Base-by-base conservation (phyloP, 1,140 invertebrate species). In the Holcopasites calliopsidis region DNA sequence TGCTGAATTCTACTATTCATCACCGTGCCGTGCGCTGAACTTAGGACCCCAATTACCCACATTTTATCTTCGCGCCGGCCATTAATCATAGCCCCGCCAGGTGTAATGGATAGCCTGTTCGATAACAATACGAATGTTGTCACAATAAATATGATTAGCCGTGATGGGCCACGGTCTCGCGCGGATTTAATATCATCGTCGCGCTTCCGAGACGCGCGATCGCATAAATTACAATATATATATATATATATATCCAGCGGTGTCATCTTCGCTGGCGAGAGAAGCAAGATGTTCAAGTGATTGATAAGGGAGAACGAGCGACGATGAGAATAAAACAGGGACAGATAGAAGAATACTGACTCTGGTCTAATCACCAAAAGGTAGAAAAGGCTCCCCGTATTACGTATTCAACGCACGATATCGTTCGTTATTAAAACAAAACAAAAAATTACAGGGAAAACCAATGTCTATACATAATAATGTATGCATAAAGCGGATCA, bases 1-100 rank as follows among this genome's bases (percentile, higher is more conserved):
- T 40, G 54, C 31, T 75, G 65, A 57, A 75, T 69, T 69, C 73
- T 68, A 75, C 73, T 75, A 75, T 75, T 75, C 73, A 75, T 75
- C 73, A 75, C 73, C 54, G 26, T 13, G 65, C 50, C 64, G 54
- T 26, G 54, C 54, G 64, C 64, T 75, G 64, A 75, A 75, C 73
- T 75, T 75, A 69, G 73, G 73, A 75, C 73, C 73, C 65, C 73
- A 69, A 75, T 75, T 75, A 75, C 65, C 73, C 33, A 69, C 73
- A 75, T 75, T 75, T 75, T 75, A 75, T 75, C 73, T 60, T 69
- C 31, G 23, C 65, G 23, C 8, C 54, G 54, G 26, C 40, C 44
- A 75, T 75, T 75, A 75, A 75, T 75, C 73, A 75, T 40, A 23
- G 42, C 44, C 73, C 23, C 54, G 64, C 33, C 73, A 33, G 42